Evolutionary conservation across 2,888 invertebrate species (phyloP).

Genomic region (Dasypogon diadema): DNA sequence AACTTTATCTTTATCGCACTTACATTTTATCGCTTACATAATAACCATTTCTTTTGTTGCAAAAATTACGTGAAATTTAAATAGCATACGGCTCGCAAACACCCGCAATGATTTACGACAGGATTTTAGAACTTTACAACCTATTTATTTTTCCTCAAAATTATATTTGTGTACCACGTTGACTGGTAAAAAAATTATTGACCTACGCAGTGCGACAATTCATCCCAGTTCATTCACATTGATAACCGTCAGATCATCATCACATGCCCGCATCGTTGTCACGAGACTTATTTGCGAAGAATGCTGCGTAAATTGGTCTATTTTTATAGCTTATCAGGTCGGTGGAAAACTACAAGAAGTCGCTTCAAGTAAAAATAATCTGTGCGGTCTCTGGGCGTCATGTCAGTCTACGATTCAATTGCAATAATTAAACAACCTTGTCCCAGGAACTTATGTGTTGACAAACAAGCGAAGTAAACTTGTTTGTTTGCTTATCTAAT

Average conservation of each 20-base stretch:
- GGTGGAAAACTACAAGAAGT: not conserved
- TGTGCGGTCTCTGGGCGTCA: not conserved
- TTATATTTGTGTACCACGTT: too few species aligned
- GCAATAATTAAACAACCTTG: not conserved
- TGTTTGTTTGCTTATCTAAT: not conserved
- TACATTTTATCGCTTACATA: too few species aligned
- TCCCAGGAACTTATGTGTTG: too few species aligned
- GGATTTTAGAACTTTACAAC: too few species aligned
- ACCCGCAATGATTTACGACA: too few species aligned
- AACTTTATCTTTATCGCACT: too few species aligned
- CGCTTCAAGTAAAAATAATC: not conserved
- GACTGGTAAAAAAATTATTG: too few species aligned
- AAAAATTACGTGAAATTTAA: too few species aligned
- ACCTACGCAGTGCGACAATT: not conserved
- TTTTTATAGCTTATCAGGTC: constrained; percentile 1
- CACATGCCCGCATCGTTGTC: not conserved
- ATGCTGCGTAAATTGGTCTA: not conserved
- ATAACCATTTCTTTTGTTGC: too few species aligned
- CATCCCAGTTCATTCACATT: not conserved
- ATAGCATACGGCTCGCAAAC: too few species aligned
- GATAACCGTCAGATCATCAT: not conserved
- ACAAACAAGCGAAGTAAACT: not conserved
- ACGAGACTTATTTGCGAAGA: constrained; percentile 13
- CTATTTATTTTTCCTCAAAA: too few species aligned
- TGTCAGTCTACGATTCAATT: not conserved